phyloP scores from a whole-genome alignment of 2,113 vertebrate genomes.

The Benitochromis conjunctus region DNA sequence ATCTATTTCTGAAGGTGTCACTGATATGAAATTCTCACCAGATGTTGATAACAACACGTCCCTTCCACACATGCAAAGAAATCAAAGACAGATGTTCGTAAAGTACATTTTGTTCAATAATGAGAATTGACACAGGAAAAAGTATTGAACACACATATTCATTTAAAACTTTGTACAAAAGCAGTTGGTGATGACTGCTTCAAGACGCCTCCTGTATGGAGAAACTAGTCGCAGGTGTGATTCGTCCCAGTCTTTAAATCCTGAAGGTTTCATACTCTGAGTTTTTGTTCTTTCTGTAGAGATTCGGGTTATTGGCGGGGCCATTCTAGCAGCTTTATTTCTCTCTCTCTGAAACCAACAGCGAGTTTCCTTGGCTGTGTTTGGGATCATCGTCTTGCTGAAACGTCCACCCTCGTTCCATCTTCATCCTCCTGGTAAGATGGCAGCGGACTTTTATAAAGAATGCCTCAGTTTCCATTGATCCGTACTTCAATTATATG shows the following conservation, averaged over 20 bases:
- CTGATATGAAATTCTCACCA: not conserved
- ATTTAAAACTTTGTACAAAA: not conserved
- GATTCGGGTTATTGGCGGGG: not conserved
- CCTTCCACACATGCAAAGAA: not conserved
- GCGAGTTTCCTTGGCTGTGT: not conserved
- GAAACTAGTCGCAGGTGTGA: not conserved
- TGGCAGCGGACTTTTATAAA: not conserved
- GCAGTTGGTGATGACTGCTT: accelerated
- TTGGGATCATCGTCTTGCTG: not conserved
- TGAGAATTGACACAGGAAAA: not conserved
- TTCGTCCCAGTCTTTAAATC: not conserved
- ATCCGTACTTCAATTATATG: not conserved
- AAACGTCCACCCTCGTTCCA: not conserved
- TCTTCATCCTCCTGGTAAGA: not conserved
- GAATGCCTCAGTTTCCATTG: not conserved
- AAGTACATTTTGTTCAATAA: not conserved
- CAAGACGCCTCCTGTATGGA: accelerated
- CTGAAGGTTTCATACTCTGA: accelerated
- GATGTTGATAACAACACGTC: not conserved
- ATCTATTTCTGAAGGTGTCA: accelerated
- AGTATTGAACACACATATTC: not conserved
- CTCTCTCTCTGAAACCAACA: not conserved
- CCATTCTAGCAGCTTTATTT: not conserved
- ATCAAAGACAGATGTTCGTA: accelerated
- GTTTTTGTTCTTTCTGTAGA: not conserved